Evolutionary conservation across 1,140 invertebrate genomes (phyloP).

Genomic region (Heliconius congener): DNA sequence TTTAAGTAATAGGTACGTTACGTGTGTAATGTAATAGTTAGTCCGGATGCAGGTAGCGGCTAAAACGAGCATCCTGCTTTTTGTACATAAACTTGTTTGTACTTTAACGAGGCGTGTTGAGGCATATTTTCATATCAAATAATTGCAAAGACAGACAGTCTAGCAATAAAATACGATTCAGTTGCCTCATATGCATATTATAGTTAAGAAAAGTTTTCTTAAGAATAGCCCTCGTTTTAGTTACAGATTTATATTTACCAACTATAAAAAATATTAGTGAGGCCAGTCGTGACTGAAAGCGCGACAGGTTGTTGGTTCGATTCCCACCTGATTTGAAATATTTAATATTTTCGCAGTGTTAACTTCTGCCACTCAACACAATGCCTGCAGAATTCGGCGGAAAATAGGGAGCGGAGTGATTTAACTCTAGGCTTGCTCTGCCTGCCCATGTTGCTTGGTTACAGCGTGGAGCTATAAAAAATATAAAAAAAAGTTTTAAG

Average conservation of each 20-base stretch:
- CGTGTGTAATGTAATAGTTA: conserved; percentile 34
- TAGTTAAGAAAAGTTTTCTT: neutral
- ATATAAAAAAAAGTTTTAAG: no score
- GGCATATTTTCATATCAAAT: conserved; percentile 18
- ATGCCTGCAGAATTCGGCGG: no score
- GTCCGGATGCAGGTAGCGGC: conserved; percentile 40
- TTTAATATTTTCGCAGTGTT: no score
- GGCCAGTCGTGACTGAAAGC: no score
- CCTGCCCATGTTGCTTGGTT: no score
- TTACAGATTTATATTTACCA: neutral
- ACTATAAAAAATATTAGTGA: no score
- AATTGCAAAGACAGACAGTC: neutral
- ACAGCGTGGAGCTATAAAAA: no score
- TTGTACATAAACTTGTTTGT: conserved; percentile 49
- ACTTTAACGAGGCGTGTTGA: conserved; percentile 24
- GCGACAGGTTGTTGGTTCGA: no score
- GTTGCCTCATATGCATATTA: neutral
- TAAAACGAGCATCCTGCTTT: conserved; percentile 58
- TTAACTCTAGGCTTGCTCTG: no score
- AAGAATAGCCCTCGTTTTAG: neutral
- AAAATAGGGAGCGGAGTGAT: no score
- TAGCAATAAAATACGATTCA: neutral
- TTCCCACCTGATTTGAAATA: no score
- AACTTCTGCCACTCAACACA: no score
- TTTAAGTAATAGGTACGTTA: neutral